These are phyloP conservation scores for Tadarida brasiliensis DNA, from an alignment of 2,797 vertebrate species.

Conservation along the genomic window DNA sequence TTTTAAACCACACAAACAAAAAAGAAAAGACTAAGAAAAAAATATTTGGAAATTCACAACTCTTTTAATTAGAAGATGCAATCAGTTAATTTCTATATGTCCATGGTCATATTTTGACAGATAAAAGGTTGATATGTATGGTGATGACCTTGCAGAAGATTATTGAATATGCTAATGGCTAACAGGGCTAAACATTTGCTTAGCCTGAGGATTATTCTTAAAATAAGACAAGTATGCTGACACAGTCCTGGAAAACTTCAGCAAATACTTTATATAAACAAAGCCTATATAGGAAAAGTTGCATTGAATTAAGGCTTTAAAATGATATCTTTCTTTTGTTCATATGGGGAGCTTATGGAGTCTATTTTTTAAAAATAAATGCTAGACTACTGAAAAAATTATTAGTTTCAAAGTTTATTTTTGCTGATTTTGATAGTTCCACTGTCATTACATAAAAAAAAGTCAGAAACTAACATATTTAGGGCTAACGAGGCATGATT, in stretches of 20 bases:
- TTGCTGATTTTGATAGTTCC: neutral
- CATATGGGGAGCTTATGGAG: neutral
- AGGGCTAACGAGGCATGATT: neutral
- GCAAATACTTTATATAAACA: neutral
- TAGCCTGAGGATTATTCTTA: neutral
- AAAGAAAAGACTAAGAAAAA: neutral
- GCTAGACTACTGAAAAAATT: neutral
- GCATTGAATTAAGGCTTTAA: neutral
- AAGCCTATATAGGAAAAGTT: neutral
- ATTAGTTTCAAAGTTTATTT: neutral
- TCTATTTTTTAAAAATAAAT: neutral
- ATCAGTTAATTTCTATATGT: constrained; percentile 8
- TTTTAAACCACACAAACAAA: neutral
- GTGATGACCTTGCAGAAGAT: neutral
- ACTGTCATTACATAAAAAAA: neutral
- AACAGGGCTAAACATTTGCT: constrained; percentile 5
- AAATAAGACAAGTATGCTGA: neutral
- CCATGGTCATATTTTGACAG: neutral
- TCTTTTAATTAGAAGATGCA: neutral
- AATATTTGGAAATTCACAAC: neutral
- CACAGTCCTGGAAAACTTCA: neutral
- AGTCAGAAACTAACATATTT: neutral
- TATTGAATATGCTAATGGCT: constrained; percentile 45
- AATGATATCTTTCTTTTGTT: neutral
- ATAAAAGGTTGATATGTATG: neutral